phyloP scores from a whole-genome alignment of 2,113 vertebrate species.

The Heterotis niloticus region DNA sequence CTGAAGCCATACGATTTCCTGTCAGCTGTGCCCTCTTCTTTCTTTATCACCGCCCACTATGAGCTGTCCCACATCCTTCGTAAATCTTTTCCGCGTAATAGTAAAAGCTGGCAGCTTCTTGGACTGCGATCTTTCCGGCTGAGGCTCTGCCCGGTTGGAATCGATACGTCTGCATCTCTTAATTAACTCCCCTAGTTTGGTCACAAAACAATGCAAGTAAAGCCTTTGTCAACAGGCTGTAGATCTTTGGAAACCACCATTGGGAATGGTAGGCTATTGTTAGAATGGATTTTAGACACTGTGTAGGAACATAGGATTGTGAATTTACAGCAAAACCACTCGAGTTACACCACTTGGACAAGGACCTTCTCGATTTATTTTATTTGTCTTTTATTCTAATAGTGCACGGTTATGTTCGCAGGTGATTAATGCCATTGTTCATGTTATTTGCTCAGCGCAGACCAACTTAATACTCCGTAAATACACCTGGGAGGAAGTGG shows the following conservation, averaged over 20 bases:
- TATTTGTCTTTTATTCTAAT: background rate
- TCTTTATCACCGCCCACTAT: background rate
- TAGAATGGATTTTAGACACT: no score
- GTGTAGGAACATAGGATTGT: no score
- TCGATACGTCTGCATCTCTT: background rate
- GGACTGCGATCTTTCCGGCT: background rate
- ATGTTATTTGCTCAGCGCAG: background rate
- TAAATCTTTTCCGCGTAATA: background rate
- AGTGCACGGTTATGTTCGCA: background rate
- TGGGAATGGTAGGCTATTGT: no score
- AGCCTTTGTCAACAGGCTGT: no score
- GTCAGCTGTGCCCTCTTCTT: background rate
- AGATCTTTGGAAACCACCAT: no score
- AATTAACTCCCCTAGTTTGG: conserved; percentile 2
- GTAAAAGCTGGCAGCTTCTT: background rate
- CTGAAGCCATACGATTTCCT: no score
- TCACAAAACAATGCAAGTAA: background rate
- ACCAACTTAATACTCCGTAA: background rate
- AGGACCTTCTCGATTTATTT: background rate
- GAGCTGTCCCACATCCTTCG: background rate
- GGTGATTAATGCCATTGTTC: background rate
- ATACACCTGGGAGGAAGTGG: background rate
- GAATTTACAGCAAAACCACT: no score
- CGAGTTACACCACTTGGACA: no score
- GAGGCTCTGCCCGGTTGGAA: background rate